Base-by-base conservation (phyloP, 53 echinoderm and acorn worm genomes). In the Astropecten irregularis region DNA sequence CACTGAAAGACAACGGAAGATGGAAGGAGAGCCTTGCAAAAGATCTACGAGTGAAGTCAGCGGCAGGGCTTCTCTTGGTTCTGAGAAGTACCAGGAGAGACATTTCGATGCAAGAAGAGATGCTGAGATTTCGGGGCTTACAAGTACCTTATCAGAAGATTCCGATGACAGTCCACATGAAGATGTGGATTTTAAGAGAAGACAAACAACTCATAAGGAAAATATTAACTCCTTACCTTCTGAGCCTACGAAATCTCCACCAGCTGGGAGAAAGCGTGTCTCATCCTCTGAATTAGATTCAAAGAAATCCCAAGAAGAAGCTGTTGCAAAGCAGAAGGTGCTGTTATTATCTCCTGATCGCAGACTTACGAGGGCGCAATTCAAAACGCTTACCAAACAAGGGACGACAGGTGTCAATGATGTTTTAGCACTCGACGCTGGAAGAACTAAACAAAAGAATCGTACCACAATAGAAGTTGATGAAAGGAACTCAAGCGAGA, bases 271-370 rank as follows among this genome's bases (percentile, higher is more conserved):
- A 40, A 58, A 21, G 0, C 30, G 22, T n/a, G 38, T 40, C 51
- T 52, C 73, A 0, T 29, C 73, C 36, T 2, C 23, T 22, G 9
- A 52, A 21, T 35, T 0, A 0, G 76, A 59, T 19, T 42, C 36
- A 26, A 9, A 58, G 15, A 23, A 55, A 74, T 11, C 14, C 30
- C 35, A 36, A 55, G 74, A 74, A 4, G 38, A 53, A 11, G 9
- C 16, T 0, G 4, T 4, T 27, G 59, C 36, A 16, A 37, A 56
- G 21, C 58, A 76, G 9, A 79, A 49, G 7, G 23, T 56, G 58
- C 74, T 74, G 32, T 40, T 79, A 4, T 19, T 79, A 62, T 79
- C 79, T 48, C 79, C 79, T 32, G 79, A 79, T 79, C 79, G 62
- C 20, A 79, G 79, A 31, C 18, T 79, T 46, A 79, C 79, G 11